These are phyloP conservation scores for Theocolax elegans DNA, from an alignment of 1,140 invertebrate species.

Conservation along the genomic window DNA sequence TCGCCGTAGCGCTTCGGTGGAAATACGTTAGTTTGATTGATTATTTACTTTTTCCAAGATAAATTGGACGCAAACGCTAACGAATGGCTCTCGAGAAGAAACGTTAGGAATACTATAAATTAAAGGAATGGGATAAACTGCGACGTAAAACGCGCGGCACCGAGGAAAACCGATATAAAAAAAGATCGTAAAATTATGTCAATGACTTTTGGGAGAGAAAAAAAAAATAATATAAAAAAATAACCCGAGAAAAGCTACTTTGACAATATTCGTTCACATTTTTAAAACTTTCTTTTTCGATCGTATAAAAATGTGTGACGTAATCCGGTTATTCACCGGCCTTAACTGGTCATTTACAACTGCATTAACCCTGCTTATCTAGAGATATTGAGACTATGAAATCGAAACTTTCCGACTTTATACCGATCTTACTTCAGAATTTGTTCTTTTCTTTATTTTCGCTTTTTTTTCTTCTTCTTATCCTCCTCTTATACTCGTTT, in stretches of 20 bases:
- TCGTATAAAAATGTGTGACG: slow-evolving; percentile 27
- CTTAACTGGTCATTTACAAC: slow-evolving; percentile 14
- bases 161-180: slow-evolving; percentile 16
- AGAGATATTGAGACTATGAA: slow-evolving; percentile 15
- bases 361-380: slow-evolving; percentile 35
- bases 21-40: too few species aligned
- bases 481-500: too few species aligned
- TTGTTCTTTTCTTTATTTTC: not conserved
- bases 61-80: too few species aligned
- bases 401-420: slow-evolving; percentile 9
- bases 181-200: slow-evolving; percentile 35
- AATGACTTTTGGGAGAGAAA: slow-evolving; percentile 2
- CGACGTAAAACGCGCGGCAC: too few species aligned
- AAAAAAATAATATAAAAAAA: too few species aligned
- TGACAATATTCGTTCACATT: slow-evolving; percentile 20
- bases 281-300: slow-evolving; percentile 15
- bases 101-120: too few species aligned
- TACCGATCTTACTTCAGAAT: not conserved
- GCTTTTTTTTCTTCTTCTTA: too few species aligned
- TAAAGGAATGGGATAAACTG: too few species aligned
- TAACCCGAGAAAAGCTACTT: slow-evolving; percentile 29
- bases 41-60: too few species aligned
- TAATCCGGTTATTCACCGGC: slow-evolving; percentile 23
- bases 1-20: too few species aligned
- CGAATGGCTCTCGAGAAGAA: too few species aligned